Percentiles rank a stretch among this genome's conserved stretches.
Conservation (phyloP, 1,140 invertebrate genomes). For the Diorhabda sublineata region DNA sequence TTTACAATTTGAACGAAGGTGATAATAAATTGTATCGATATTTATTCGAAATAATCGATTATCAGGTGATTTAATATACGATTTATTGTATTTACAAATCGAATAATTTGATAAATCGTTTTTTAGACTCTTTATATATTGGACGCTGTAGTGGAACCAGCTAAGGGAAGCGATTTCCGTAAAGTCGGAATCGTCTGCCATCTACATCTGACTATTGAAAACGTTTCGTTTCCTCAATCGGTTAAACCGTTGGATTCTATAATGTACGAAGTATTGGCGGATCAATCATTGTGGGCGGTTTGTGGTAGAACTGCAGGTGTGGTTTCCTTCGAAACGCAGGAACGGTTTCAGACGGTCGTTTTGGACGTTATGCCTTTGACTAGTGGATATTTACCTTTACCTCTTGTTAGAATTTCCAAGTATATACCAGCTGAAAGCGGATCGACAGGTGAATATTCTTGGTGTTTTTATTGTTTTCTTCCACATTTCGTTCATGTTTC, state of each 20-base stretch:
- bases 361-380: conserved; percentile 89
- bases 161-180: conserved; percentile 80
- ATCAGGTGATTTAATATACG: conserved; percentile 53
- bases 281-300: conserved; percentile 89
- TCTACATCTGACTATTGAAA: conserved; percentile 70
- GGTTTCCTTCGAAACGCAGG: conserved; percentile 65
- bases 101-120: conserved; percentile 3
- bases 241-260: conserved; percentile 54
- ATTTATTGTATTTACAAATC: neutral
- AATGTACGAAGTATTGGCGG: conserved; percentile 90
- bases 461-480: too few species aligned
- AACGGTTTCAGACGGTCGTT: conserved; percentile 63
- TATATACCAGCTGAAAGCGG: conserved; percentile 76
- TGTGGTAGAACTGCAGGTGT: conserved; percentile 84
- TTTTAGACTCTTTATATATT: conserved; percentile 79
- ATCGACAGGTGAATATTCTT: conserved; percentile 29
- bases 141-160: conserved; percentile 73
- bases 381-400: conserved; percentile 83
- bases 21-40: conserved; percentile 51
- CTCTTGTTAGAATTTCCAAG: conserved; percentile 82
- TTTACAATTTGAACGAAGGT: conserved; percentile 48
- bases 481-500: too few species aligned
- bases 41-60: conserved; percentile 59
- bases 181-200: conserved; percentile 83
- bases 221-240: conserved; percentile 34